Base-by-base conservation (phyloP, 2,888 invertebrate species). In the Rhagonycha lutea region DNA sequence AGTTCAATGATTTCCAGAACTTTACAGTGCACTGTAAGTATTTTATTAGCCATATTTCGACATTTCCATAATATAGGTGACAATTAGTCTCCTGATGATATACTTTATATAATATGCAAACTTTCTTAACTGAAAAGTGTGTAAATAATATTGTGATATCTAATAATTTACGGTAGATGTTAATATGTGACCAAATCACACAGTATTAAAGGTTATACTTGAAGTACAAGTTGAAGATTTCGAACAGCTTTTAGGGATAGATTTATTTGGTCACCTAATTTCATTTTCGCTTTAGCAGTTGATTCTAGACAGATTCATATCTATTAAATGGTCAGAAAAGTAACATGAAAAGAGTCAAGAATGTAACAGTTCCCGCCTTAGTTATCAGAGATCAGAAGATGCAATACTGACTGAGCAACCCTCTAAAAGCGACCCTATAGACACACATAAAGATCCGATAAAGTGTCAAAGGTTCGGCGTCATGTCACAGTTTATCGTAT, bases 401-500 rank as follows among this genome's bases (percentile, higher is more conserved):
- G 78, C 80, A 78, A 74, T 79, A 79, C 72, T 72, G 61, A 71
- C 72, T 74, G 77, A 80, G 76, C 76, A 74, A 75, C 78, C 79
- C 79, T 78, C 76, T 73, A 76, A 75, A 76, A 79, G 69, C 77
- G 77, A 78, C 79, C 79, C 78, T 70, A 77, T 73, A 80, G 80
- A 80, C 79, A 78, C 75, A 78, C 67, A 78, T 79, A 81, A 81
- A 79, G 76, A 79, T 77, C 74, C 77, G 78, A 79, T 79, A 80
- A 79, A 79, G 79, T 81, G 80, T 80, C 81, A 80, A 81, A 80
- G 81, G 81, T 81, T 81, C 72, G 78, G 73, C 76, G 72, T 74
- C 75, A 74, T 74, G 79, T 77, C 79, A 79, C 74, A 76, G 79
- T 78, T 78, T 79, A 81, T 81, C 80, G 79, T 68, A 76, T 77